These are phyloP conservation scores for Eubasilissa splendida DNA, from an alignment of 2,888 invertebrate species.

Conservation along the genomic window DNA sequence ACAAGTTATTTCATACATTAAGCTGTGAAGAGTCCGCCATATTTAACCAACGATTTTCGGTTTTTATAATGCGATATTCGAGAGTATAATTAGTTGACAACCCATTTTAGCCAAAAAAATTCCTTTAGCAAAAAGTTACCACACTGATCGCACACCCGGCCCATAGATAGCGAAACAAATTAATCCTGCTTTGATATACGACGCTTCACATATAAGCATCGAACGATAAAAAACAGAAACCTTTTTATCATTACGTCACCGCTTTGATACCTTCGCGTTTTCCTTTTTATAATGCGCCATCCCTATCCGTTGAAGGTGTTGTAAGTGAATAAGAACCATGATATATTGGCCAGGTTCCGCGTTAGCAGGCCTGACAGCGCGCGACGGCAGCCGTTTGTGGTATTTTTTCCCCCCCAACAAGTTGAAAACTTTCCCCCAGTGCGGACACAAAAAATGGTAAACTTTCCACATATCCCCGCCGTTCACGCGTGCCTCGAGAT, in stretches of 20 bases:
- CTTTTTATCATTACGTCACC: background rate
- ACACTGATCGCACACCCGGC: no score
- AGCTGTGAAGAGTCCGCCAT: no score
- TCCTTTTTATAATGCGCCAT: background rate
- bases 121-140: no score
- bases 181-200: no score
- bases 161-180: no score
- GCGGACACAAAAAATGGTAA: background rate
- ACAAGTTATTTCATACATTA: no score
- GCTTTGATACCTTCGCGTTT: background rate
- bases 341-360: slow-evolving; percentile 8
- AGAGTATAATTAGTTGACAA: no score
- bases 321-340: slow-evolving; percentile 12
- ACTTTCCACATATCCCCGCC: background rate
- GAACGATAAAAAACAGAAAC: background rate
- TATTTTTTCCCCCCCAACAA: background rate
- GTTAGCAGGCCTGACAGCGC: slow-evolving; percentile 9
- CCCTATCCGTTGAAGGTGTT: background rate
- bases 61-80: no score
- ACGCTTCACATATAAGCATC: no score
- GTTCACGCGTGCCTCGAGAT: no score
- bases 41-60: no score
- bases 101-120: no score
- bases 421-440: background rate
- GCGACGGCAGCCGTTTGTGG: slow-evolving; percentile 3